Evolutionary conservation across 2,888 invertebrate genomes (phyloP), one percentile per base, ranked within the genome.

Genomic region (Rhaphigaster nebulosa): DNA sequence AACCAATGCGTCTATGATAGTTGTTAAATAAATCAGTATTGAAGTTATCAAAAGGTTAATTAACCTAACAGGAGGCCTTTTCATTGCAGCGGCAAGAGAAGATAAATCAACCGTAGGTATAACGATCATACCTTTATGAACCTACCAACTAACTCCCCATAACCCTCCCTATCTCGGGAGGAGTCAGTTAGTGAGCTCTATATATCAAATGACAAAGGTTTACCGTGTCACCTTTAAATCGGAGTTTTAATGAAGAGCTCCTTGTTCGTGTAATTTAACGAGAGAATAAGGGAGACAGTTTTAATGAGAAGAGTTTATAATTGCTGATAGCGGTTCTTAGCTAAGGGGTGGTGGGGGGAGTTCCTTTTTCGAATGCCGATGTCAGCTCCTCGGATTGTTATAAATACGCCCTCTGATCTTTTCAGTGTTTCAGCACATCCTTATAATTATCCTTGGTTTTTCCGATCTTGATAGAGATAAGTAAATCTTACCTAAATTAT

Each of bases 261-360:
- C 45, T 50, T 84, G 45, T 84, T 84, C 45, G 45, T 84, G 45
- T 84, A 84, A 84, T 84, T 84, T 84, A 84, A 84, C 84, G 84
- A 84, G 84, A 41, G 84, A 84, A 84, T 84, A 45, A 84, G 84
- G 84, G 84, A 84, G 41, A 50, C 84, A 84, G 45, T 84, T 60
- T 88, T 88, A 88, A 88, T 88, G 88, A 88, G 88, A 88, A 88
- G 88, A 88, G 56, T 88, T 88, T 60, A 56, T 88, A 88, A 88
- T 60, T 88, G 88, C 88, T 88, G 88, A 88, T 88, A 88, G 88
- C 88, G 38, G 88, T 60, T 56, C 88, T 41, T 56, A 56, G 56
- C 45, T n/a, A n/a, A 50, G 84, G 84, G 26, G 45, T 12, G 76
- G 23, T 4, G 3, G 76, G 38, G n/a, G 45, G 84, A 1, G 41